Percentiles rank a stretch among this genome's conserved stretches.
Evolutionary conservation across 2,113 vertebrate genomes (phyloP).

Genomic region (Hyla sarda): DNA sequence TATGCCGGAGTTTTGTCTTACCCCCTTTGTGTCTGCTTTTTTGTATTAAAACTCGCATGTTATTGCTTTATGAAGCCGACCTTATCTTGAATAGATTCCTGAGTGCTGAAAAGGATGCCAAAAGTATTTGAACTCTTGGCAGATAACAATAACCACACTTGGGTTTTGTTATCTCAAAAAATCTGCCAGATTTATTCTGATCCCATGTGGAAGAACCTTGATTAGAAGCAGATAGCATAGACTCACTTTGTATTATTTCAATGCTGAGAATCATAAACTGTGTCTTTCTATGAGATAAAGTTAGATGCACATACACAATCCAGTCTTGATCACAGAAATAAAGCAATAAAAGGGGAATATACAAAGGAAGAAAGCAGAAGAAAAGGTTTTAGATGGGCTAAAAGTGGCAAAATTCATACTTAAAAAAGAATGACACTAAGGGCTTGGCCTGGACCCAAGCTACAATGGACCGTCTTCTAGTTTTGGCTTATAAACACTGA

Average conservation of each 20-base stretch:
- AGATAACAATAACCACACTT: not conserved
- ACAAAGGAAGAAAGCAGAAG: not conserved
- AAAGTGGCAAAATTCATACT: not conserved
- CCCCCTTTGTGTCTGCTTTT: not conserved
- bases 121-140: slow-evolving; percentile 1
- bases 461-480: too few species aligned
- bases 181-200: slow-evolving; percentile 17
- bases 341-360: not conserved
- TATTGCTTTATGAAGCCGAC: slow-evolving; percentile 12
- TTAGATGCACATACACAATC: not conserved
- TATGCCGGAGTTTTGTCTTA: not conserved
- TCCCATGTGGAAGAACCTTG: slow-evolving; percentile 38
- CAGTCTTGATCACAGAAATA: not conserved
- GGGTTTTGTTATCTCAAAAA: not conserved
- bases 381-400: not conserved
- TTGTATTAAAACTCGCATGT: not conserved
- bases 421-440: too few species aligned
- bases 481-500: too few species aligned
- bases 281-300: slow-evolving; percentile 5
- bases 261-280: slow-evolving; percentile 35
- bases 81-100: slow-evolving; percentile 5
- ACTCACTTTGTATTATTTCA: slow-evolving; percentile 41
- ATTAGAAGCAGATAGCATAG: slow-evolving; percentile 21
- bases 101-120: not conserved
- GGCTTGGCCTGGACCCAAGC: too few species aligned